phyloP scores from a whole-genome alignment of 2,113 vertebrate genomes.

The Elephas maximus region DNA sequence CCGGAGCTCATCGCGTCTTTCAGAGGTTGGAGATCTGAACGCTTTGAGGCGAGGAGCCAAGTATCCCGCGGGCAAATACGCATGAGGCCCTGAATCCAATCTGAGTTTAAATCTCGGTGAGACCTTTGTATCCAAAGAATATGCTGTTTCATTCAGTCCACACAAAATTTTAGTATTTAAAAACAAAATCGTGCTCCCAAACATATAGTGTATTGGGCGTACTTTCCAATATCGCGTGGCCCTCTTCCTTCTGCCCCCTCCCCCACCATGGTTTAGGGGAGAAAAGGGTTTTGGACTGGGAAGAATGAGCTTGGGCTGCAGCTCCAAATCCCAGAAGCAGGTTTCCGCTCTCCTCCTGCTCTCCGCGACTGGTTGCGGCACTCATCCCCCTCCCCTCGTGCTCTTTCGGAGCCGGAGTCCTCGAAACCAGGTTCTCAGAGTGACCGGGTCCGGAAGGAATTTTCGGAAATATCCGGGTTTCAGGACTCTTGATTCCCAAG shows the following conservation, averaged over 20 bases:
- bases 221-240: slow-evolving; percentile 85
- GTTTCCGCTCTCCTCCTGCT: not conserved
- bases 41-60: not conserved
- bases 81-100: not conserved
- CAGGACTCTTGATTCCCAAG: not conserved
- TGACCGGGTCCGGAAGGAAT: not conserved
- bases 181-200: not conserved
- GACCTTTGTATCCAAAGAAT: not conserved
- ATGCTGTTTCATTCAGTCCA: not conserved
- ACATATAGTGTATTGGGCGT: slow-evolving; percentile 83
- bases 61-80: rapidly evolving
- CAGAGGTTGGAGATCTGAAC: not conserved
- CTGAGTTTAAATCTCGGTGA: not conserved
- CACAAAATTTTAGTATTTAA: not conserved
- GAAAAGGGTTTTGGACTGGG: not conserved
- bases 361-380: not conserved
- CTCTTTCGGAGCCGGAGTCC: too few species aligned
- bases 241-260: not conserved
- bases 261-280: not conserved
- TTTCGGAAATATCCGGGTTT: not conserved
- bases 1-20: too few species aligned
- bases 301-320: not conserved
- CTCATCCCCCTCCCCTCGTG: too few species aligned
- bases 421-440: not conserved
- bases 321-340: not conserved